These are phyloP conservation scores for Pantherophis alleghaniensis DNA, from an alignment of 2,797 vertebrate genomes.

Conservation along the genomic window DNA sequence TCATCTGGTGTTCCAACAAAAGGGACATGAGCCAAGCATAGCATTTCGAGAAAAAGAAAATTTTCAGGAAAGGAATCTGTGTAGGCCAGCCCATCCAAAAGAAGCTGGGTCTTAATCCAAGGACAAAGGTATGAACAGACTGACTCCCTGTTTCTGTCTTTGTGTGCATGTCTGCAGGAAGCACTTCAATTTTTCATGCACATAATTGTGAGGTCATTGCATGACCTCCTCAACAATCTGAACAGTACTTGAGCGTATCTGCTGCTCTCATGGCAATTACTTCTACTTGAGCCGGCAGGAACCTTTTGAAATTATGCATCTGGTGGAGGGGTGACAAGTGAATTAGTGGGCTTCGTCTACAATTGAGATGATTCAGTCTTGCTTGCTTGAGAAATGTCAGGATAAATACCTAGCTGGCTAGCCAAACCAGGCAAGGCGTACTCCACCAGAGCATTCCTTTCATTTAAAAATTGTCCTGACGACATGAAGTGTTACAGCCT, in stretches of 20 bases:
- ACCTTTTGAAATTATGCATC: not conserved
- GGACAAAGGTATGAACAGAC: not conserved
- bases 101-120: not conserved
- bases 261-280: not conserved
- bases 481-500: not conserved
- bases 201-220: not conserved
- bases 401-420: no score
- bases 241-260: not conserved
- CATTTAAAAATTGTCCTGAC: not conserved
- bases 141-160: not conserved
- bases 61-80: no score
- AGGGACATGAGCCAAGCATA: not conserved
- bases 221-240: not conserved
- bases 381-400: not conserved
- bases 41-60: not conserved
- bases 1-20: accelerated
- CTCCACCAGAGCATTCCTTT: not conserved
- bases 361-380: not conserved
- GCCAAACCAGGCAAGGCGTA: not conserved
- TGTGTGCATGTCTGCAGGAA: not conserved
- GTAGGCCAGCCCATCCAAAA: no score
- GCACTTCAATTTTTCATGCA: not conserved
- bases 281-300: not conserved
- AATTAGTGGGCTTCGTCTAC: not conserved
- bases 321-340: not conserved